Evolutionary conservation across 35 echinoderm and acorn worm species (phyloP).

Genomic region (Apostichopus californicus): DNA sequence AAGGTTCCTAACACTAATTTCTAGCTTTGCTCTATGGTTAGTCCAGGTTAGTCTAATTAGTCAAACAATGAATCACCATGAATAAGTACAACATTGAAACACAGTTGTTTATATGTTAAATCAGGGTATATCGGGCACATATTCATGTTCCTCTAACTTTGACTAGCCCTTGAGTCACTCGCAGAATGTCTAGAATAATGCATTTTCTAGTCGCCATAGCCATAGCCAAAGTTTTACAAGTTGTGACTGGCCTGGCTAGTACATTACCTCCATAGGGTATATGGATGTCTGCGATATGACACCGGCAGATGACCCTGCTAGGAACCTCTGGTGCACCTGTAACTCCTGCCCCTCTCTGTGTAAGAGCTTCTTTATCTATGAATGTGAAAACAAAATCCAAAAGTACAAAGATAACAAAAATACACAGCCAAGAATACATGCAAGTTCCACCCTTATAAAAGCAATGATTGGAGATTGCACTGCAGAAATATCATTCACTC

Average conservation of each 20-base stretch:
- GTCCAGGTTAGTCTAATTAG: too few species aligned
- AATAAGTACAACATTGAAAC: too few species aligned
- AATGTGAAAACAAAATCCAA: neutral
- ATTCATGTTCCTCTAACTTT: too few species aligned
- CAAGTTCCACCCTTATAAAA: neutral
- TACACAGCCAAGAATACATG: neutral
- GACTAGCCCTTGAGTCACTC: too few species aligned
- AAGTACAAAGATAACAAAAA: neutral
- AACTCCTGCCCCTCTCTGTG: constrained; percentile 81
- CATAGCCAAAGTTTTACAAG: too few species aligned
- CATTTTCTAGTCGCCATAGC: too few species aligned
- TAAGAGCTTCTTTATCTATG: constrained; percentile 82
- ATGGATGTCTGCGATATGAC: constrained; percentile 82
- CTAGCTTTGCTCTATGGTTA: too few species aligned
- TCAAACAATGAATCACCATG: too few species aligned
- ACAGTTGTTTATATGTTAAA: too few species aligned
- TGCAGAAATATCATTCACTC: neutral
- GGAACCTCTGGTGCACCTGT: constrained; percentile 79
- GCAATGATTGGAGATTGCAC: neutral
- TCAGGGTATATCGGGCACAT: neutral
- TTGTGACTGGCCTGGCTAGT: neutral
- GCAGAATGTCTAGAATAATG: too few species aligned
- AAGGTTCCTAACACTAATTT: too few species aligned
- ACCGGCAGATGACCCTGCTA: constrained; percentile 79
- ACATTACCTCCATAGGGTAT: constrained; percentile 96